Evolutionary conservation across 2,797 vertebrate genomes (phyloP), one percentile per base, ranked within the genome.

Genomic region (Enteromius mattozi): DNA sequence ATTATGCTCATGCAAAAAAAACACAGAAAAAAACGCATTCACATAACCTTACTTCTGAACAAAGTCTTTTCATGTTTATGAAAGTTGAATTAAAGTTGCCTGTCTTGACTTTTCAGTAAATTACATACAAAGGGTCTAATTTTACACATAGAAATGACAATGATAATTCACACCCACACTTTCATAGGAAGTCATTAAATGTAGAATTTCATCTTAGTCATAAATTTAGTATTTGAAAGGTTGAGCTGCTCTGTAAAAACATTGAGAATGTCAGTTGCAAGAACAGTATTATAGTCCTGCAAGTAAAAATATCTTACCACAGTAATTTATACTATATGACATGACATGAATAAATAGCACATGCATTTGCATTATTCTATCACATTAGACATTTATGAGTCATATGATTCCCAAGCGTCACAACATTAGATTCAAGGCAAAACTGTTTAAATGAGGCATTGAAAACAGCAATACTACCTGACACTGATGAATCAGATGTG

Each of bases 321-420:
- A 81, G 85, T 79, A 85, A 76, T 79, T 81, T 68, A 81, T 83
- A 74, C 80, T 72, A 80, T 71, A 87, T 79, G 78, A 87, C 84
- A 86, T 74, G 72, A 84, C 72, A 68, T 77, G 84, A 87, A 89
- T 87, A 89, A 87, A 89, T 85, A 89, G 54, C 79, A 87, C 88
- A 89, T 89, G 88, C 88, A 84, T 35, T 85, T 75, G 33, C 83
- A 76, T 84, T 89, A 61, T 81, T 86, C 78, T 84, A 61, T 80
- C 71, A 68, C 79, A 79, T 71, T 49, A 54, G 33, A 86, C 61
- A 82, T 82, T 75, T 81, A 75, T 61, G 54, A 79, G 74, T 83
- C 81, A 76, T 63, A 35, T 68, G 74, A 82, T 71, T 80, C 78
- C 40, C 74, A 78, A 71, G 72, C 27, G 14, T 54, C 24, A 37